A percentile compares a stretch with the other conserved stretches of the same genome.
phyloP scores from a whole-genome alignment of 2,113 vertebrate species.

The Carettochelys insculpta region DNA sequence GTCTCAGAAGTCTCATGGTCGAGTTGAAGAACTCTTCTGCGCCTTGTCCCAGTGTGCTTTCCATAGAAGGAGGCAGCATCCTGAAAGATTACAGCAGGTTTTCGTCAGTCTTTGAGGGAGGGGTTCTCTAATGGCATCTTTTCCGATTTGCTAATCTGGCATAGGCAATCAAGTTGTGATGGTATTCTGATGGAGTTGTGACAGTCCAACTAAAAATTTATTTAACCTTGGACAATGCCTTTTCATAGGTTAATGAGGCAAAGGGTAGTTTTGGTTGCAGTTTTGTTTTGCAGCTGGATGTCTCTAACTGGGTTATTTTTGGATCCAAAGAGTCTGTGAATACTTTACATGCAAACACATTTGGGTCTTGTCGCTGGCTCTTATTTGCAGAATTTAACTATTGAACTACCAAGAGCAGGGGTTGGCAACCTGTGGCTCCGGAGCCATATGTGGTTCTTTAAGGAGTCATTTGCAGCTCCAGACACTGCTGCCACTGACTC shows the following conservation, averaged over 20 bases:
- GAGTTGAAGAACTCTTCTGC: background rate
- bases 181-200: background rate
- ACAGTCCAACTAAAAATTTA: background rate
- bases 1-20: too few species aligned
- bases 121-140: background rate
- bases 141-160: background rate
- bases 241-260: background rate
- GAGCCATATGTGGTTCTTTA: too few species aligned
- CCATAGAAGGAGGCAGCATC: background rate
- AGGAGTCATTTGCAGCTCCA: too few species aligned
- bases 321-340: background rate
- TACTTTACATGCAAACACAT: background rate
- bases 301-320: background rate
- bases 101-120: background rate
- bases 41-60: background rate
- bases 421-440: too few species aligned
- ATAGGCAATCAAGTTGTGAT: background rate
- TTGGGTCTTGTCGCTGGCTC: background rate
- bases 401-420: background rate
- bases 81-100: background rate
- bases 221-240: background rate
- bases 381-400: background rate
- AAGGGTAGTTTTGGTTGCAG: background rate
- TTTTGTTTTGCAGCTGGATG: background rate
- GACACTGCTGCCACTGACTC: too few species aligned